Base-by-base conservation (phyloP, 2,797 vertebrate species). In the Poeciliopsis infans region DNA sequence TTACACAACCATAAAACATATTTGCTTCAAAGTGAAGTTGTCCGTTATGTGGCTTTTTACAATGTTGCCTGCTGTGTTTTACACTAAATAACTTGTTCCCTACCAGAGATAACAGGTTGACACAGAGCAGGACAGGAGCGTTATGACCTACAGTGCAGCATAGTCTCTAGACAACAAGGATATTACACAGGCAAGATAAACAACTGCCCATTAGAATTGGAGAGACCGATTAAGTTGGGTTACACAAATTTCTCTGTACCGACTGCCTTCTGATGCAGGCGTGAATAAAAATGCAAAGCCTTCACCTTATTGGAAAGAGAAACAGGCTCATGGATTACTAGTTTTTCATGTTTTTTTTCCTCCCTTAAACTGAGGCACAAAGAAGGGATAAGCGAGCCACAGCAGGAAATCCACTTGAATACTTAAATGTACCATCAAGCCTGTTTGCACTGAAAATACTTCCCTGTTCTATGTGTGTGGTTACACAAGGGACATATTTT, bases 241-340 rank as follows among this genome's bases (percentile, higher is more conserved):
- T 77, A 72, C 59, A 57, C 75, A 79, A 76, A 82, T 83, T 76
- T 76, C 79, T 80, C 77, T 76, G 64, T 85, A 28, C 72, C 77
- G 57, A 66, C 80, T 88, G 86, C 75, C 86, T 82, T 91, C 78
- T 80, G 81, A 86, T 83, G 79, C 57, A 64, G 82, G 86, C 91
- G 86, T 84, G 46, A 68, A 73, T 4, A 53, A 72, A 90, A 90
- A 88, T 78, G 86, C 83, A 87, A 89, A 91, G 76, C 90, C 89
- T 83, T 90, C 87, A 83, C 78, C 87, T 93, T 88, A 84, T 85
- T 88, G 78, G 78, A 72, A 61, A 72, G 46, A 69, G 81, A 87
- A 59, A 72, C 81, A 85, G 70, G 71, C 91, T 92, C 89, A 72
- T 80, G 87, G 91, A 93, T 92, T 93, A 91, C 59, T 79, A 23